phyloP scores from a whole-genome alignment of 2,797 vertebrate genomes.

The Selene dorsalis region DNA sequence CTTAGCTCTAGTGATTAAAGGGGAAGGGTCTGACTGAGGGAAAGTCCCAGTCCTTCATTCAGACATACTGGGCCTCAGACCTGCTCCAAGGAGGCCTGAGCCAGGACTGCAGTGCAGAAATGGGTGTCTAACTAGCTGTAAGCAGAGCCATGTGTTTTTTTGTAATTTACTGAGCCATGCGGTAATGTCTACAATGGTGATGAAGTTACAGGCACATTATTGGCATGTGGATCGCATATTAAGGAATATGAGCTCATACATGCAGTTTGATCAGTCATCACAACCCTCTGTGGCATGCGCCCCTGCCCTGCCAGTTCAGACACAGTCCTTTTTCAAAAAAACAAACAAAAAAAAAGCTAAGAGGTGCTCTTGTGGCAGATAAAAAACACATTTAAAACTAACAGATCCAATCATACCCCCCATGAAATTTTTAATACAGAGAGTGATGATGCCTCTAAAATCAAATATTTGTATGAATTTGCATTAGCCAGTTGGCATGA shows the following conservation, averaged over 20 bases:
- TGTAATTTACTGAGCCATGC: slow-evolving; percentile 65
- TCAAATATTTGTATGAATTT: slow-evolving; percentile 45
- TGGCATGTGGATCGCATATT: slow-evolving; percentile 51
- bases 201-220: slow-evolving; percentile 68
- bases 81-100: slow-evolving; percentile 49
- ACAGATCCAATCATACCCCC: slow-evolving; percentile 51
- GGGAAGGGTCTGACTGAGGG: slow-evolving; percentile 58
- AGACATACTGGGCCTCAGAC: slow-evolving; percentile 64
- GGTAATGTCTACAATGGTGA: slow-evolving; percentile 68
- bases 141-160: slow-evolving; percentile 52
- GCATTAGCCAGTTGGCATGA: slow-evolving; percentile 38
- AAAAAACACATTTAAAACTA: slow-evolving; percentile 45
- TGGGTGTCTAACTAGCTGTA: slow-evolving; percentile 50
- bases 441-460: slow-evolving; percentile 65
- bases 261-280: slow-evolving; percentile 74
- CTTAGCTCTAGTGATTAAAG: slow-evolving; percentile 74
- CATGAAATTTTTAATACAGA: slow-evolving; percentile 53
- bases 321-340: slow-evolving; percentile 37
- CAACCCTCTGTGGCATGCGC: slow-evolving; percentile 75
- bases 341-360: slow-evolving; percentile 17
- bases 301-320: slow-evolving; percentile 66
- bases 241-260: slow-evolving; percentile 71
- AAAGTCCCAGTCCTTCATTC: slow-evolving; percentile 65
- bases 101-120: slow-evolving; percentile 74
- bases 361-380: slow-evolving; percentile 48